A percentile compares a stretch with the other conserved stretches of the same genome.
phyloP scores from a whole-genome alignment of 2,113 vertebrate genomes.

The Caracal caracal region DNA sequence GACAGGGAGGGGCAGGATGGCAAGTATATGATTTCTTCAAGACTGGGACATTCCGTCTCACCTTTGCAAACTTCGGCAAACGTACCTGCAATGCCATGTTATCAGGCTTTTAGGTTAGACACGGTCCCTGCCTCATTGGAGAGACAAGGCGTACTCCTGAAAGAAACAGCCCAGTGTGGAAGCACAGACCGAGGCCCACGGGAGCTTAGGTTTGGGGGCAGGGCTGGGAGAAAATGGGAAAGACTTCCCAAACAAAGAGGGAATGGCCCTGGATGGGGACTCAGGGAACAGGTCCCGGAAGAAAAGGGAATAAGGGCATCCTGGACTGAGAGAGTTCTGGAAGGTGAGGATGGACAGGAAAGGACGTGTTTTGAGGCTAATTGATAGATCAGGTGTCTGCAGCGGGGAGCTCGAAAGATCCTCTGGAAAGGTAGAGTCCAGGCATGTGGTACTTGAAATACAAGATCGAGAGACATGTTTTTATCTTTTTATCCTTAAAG shows the following conservation, averaged over 20 bases:
- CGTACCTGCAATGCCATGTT: not conserved
- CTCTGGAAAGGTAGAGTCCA: not conserved
- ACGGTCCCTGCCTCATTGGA: not conserved
- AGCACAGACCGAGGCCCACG: not conserved
- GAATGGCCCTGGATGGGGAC: not conserved
- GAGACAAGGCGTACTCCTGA: not conserved
- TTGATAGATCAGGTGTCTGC: not conserved
- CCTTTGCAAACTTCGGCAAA: not conserved
- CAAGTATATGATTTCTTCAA: not conserved
- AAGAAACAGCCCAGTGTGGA: not conserved
- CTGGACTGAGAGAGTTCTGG: not conserved
- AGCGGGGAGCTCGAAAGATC: not conserved
- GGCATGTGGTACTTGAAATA: not conserved
- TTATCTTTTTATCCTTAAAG: not conserved
- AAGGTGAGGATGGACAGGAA: not conserved
- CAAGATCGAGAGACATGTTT: not conserved
- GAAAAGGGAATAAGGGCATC: not conserved
- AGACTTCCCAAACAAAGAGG: not conserved
- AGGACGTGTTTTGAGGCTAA: not conserved
- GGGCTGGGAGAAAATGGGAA: not conserved
- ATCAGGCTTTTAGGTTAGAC: not conserved
- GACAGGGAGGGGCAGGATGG: not conserved
- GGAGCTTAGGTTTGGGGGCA: not conserved
- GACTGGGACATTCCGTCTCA: not conserved
- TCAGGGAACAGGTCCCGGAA: not conserved